Percentiles rank a stretch among this genome's conserved stretches.
phyloP scores from a whole-genome alignment of 2,797 vertebrate species.

The Apodemus agrarius region DNA sequence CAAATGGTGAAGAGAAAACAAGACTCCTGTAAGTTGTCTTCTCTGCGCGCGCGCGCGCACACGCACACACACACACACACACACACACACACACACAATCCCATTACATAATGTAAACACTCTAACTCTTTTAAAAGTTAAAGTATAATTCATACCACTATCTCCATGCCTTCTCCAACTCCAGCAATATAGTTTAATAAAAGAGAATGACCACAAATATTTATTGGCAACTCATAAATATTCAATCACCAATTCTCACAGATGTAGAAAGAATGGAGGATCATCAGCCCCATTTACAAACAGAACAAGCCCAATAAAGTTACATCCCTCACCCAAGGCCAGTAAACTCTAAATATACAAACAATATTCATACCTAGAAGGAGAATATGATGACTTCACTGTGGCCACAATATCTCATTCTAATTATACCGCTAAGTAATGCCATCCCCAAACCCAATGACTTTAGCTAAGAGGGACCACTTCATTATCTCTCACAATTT shows the following conservation, averaged over 20 bases:
- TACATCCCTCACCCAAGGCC: not conserved
- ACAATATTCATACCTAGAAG: not conserved
- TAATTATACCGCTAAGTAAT: not conserved
- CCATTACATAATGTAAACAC: not conserved
- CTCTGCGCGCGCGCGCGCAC: not conserved
- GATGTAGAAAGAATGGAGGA: not conserved
- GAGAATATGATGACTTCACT: not conserved
- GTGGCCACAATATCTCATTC: not conserved
- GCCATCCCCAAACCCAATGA: not conserved
- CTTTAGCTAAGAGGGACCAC: not conserved
- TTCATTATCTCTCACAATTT: not conserved
- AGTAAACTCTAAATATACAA: not conserved
- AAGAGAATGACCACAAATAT: not conserved
- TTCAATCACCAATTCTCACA: not conserved
- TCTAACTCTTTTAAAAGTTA: not conserved
- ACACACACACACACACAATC: not conserved
- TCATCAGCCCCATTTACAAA: not conserved
- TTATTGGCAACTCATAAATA: not conserved
- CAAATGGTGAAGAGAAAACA: not conserved
- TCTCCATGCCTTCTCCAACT: not conserved
- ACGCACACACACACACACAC: not conserved
- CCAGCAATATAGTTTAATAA: not conserved
- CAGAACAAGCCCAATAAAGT: conserved; percentile 29
- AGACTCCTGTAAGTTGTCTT: too few relatives aligned
- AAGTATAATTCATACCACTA: not conserved